A percentile compares a stretch with the other conserved stretches of the same genome.
phyloP scores from a whole-genome alignment of 1,140 invertebrate genomes.

The Colletes latitarsis region DNA sequence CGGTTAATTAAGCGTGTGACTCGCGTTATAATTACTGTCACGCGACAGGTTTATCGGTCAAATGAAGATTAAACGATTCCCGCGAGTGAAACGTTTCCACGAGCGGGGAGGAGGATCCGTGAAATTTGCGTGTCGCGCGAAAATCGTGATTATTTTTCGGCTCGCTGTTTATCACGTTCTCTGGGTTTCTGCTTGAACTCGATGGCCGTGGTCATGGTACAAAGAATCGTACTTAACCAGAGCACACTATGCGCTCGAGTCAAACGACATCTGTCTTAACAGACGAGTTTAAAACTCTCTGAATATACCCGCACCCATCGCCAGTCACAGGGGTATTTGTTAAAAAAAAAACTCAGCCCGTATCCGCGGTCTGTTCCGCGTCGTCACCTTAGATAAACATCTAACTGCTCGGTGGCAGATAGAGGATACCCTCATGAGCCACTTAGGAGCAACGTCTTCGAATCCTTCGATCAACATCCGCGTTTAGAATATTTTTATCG shows the following conservation, averaged over 20 bases:
- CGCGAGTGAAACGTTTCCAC: neutral
- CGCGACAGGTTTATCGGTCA: neutral
- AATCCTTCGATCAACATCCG: neutral
- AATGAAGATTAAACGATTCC: neutral
- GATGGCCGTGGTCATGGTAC: neutral
- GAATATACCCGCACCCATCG: slow-evolving; percentile 71
- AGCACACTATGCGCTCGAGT: neutral
- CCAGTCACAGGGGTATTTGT: slow-evolving; percentile 47
- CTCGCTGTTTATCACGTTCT: neutral
- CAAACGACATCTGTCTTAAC: slow-evolving; percentile 34
- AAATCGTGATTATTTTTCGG: no score
- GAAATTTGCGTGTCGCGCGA: neutral
- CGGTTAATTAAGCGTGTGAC: neutral
- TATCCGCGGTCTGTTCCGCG: slow-evolving; percentile 49
- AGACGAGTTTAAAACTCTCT: slow-evolving; percentile 42
- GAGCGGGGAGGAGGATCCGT: neutral
- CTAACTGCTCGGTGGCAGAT: slow-evolving; percentile 41
- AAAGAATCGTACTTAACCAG: neutral
- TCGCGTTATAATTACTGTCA: slow-evolving; percentile 12
- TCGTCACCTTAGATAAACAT: slow-evolving; percentile 63
- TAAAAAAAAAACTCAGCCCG: slow-evolving; percentile 54
- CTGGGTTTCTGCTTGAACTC: neutral
- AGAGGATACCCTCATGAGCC: slow-evolving; percentile 36
- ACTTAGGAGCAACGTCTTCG: slow-evolving; percentile 39
- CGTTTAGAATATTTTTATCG: neutral